These are phyloP conservation scores for Xiphorhynchus elegans DNA, from an alignment of 2,113 vertebrate species.

Conservation along the genomic window DNA sequence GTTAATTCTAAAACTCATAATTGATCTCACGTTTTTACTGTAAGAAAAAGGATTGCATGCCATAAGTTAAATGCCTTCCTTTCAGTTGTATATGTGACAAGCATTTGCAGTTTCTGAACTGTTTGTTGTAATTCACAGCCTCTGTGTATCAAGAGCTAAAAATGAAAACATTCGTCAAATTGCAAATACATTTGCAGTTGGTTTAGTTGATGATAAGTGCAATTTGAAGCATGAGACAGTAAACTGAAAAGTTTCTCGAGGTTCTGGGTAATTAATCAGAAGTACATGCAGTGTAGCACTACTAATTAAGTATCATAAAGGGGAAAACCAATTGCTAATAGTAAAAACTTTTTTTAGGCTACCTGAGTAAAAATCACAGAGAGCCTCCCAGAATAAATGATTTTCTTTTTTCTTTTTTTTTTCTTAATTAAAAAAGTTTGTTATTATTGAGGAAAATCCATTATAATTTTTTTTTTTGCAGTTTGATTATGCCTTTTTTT, in stretches of 20 bases:
- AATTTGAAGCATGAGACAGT: not conserved
- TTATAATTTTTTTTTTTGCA: not conserved
- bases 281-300: not conserved
- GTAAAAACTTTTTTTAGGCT: not conserved
- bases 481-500: not conserved
- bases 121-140: not conserved
- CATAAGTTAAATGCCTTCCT: not conserved
- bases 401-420: not conserved
- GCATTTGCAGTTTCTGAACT: not conserved
- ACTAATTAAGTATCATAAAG: conserved; percentile 8
- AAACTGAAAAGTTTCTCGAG: not conserved
- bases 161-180: conserved; percentile 6
- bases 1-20: not conserved
- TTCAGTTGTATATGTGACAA: not conserved
- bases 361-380: not conserved
- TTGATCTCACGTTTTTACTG: not conserved
- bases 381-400: not conserved
- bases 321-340: not conserved
- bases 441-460: not conserved
- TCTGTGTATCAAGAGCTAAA: not conserved
- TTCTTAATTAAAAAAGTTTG: not conserved
- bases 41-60: not conserved
- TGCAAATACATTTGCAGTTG: not conserved
- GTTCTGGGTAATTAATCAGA: not conserved
- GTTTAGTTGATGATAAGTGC: not conserved